Evolutionary conservation across 2,797 vertebrate genomes (phyloP), one percentile per base, ranked within the genome.

Genomic region (Carapus acus): DNA sequence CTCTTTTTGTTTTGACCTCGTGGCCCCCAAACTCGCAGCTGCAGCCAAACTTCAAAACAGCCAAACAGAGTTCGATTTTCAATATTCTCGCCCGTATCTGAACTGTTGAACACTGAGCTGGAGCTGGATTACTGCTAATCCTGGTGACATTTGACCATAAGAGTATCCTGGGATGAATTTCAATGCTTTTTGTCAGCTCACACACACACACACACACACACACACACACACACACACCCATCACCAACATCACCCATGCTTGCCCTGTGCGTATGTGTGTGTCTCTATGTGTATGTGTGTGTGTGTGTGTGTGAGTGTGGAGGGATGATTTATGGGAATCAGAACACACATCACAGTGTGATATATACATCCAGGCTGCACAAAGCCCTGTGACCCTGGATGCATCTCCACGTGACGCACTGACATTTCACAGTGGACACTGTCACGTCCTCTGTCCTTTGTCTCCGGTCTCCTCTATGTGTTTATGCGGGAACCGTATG

Each of bases 271-370:
- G 43, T 39, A 33, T 46, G 17, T 29, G 29, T 48, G 45, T 20
- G 27, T 34, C 15, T 37, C 41, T 22, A 40, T 18, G 22, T 55
- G 17, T 38, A 27, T 9, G 5, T 5, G 24, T 33, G 39, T 50
- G 49, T 43, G 58, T 14, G 20, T 36, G 27, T 41, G 42, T 50
- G 55, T 49, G 20, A 45, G 27, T 9, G 19, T 54, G 59, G 53
- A 37, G 13, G 48, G 48, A 81, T 85, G 81, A 85, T 86, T 83
- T 81, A 85, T 78, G 72, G 66, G 71, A 69, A 57, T 69, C 67
- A 67, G 53, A 65, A 53, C 49, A 61, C 62, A 65, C 65, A 71
- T 71, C 71, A 78, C 43, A 52, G n/a, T 55, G 36, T 63, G 55
- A 76, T 76, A 59, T 66, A 78, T 65, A 73, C 58, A 71, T 74